These are phyloP conservation scores for Pandemis cinnamomeana DNA, from an alignment of 2,888 invertebrate species.

Conservation along the genomic window DNA sequence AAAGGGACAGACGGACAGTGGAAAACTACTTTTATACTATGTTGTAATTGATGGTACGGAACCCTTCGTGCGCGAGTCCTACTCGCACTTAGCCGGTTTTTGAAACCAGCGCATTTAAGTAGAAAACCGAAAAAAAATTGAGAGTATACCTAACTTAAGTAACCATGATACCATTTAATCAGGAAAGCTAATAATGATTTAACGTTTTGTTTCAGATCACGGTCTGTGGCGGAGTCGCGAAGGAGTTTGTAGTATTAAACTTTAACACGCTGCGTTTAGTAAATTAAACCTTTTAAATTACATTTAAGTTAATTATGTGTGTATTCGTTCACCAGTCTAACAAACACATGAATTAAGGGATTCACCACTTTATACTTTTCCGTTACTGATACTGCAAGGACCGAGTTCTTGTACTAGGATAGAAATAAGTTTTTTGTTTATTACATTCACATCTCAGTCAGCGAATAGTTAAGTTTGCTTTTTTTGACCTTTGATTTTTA, in stretches of 20 bases:
- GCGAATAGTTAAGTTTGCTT: constrained; percentile 28
- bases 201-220: constrained; percentile 32
- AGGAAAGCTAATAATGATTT: too few relatives aligned
- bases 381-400: constrained; percentile 28
- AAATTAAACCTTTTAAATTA: constrained; percentile 39
- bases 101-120: too few relatives aligned
- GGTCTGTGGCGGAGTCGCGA: constrained; percentile 13
- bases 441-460: constrained; percentile 36
- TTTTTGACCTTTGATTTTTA: constrained; percentile 35
- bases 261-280: constrained; percentile 34
- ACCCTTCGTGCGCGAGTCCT: too few relatives aligned
- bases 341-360: constrained; percentile 29
- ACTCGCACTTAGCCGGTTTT: too few relatives aligned
- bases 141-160: too few relatives aligned
- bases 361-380: constrained; percentile 37
- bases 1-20: too few relatives aligned
- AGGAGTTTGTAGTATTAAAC: constrained; percentile 28
- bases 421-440: constrained; percentile 41
- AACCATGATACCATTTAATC: too few relatives aligned
- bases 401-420: constrained; percentile 3
- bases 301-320: constrained; percentile 34
- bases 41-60: too few relatives aligned
- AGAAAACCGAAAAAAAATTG: too few relatives aligned
- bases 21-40: too few relatives aligned
- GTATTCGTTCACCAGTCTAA: constrained; percentile 40